Evolutionary conservation across 1,140 invertebrate genomes (phyloP), one percentile per base, ranked within the genome.

Genomic region (Zaprionus ghesquierei): DNA sequence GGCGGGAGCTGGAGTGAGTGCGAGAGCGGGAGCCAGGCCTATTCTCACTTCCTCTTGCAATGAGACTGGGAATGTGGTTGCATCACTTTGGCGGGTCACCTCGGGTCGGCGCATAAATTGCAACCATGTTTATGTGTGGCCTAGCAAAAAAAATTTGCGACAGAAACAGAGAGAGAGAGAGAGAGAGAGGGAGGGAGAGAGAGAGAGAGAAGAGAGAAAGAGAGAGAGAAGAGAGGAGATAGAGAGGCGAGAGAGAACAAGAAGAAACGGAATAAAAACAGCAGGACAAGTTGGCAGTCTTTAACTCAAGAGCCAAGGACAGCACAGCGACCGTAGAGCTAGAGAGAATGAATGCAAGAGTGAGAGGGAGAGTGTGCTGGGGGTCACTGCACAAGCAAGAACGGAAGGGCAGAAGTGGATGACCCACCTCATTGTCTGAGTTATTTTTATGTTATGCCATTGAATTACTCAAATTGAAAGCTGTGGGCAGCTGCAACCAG

Each of bases 51-150:
- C 31, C 31, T 33, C 31, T 33, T 3, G 31, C 10, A 33, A 33
- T 12, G 12, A 12, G 31, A 12, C 10, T 33, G 12, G 31, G 31
- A 13, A 60, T 81, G 79, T 56, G 75, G 79, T 84, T 79, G 76
- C 54, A 71, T 75, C 82, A 75, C 79, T 72, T n/a, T 38, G 35
- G 5, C n/a, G n/a, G 35, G 35, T 38, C 35, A 13, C 13, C 62
- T 29, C 50, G 79, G 71, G 59, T 59, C 38, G 71, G 38, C 72
- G 72, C 81, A 85, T 84, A 84, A 84, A 84, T 84, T 80, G 81
- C 73, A 77, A 60, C 70, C 60, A 73, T 71, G 71, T 69, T 72
- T 79, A 69, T 82, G 66, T 76, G 68, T 76, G 44, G 63, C 72
- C 25, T 62, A 33, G 63, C 61, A 60, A 75, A 62, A 75, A 62